Evolutionary conservation across 2,113 vertebrate species (phyloP).

Genomic region (Diadophis punctatus): DNA sequence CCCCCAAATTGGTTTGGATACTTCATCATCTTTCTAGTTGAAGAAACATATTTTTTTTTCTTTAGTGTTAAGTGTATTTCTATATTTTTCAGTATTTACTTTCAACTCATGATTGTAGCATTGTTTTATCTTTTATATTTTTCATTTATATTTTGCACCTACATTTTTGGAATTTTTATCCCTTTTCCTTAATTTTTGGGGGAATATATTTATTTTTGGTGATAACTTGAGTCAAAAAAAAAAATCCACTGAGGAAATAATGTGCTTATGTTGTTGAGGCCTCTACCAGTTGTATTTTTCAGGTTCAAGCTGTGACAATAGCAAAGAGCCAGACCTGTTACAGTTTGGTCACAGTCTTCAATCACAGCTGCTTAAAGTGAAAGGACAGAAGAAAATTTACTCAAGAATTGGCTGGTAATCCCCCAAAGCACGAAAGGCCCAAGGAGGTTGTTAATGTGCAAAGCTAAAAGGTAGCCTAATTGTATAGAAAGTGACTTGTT

Average conservation of each 20-base stretch:
- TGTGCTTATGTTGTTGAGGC: not conserved
- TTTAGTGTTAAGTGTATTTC: not conserved
- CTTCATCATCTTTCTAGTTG: not conserved
- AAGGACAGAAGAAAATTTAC: not conserved
- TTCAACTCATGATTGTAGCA: not conserved
- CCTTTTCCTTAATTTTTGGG: not conserved
- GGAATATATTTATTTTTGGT: conserved; percentile 6
- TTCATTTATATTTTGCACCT: not conserved
- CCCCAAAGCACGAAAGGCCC: not conserved
- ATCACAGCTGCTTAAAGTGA: not conserved
- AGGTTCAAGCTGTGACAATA: not conserved
- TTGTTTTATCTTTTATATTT: not conserved
- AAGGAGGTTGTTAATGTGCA: not conserved
- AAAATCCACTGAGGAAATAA: not conserved
- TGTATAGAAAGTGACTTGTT: not conserved
- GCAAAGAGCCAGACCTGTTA: not conserved
- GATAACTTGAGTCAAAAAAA: not conserved
- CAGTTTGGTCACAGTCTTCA: not conserved
- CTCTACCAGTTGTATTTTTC: not conserved
- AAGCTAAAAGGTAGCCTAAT: not conserved
- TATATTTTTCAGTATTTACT: not conserved
- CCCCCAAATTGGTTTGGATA: not conserved
- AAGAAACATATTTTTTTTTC: not conserved
- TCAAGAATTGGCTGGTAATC: not conserved
- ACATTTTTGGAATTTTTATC: not conserved